Conservation (phyloP, 2,113 vertebrate genomes). For the Halichoerus grypus region DNA sequence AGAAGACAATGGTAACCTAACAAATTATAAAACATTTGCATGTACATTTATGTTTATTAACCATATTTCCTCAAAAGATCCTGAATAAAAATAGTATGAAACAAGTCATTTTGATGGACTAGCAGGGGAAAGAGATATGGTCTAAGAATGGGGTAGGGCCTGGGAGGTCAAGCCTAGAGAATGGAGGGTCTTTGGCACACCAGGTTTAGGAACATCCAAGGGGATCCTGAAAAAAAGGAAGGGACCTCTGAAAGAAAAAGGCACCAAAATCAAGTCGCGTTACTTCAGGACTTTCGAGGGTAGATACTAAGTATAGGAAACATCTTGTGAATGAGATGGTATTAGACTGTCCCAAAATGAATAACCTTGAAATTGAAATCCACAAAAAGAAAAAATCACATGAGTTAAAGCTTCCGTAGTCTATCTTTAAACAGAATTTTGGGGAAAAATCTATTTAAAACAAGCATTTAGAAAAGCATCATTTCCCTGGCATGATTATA, state of each 20-base stretch:
- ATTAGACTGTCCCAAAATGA: slow-evolving; percentile 71
- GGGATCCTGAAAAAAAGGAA: background rate
- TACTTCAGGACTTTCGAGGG: slow-evolving; percentile 39
- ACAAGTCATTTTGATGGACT: background rate
- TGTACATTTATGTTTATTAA: background rate
- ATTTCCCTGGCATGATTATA: slow-evolving; percentile 82
- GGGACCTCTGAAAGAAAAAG: background rate
- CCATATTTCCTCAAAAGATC: background rate
- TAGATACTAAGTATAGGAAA: slow-evolving; percentile 48
- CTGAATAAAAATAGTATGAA: background rate
- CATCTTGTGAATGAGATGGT: slow-evolving; percentile 61
- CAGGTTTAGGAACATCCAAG: background rate
- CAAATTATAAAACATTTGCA: slow-evolving; percentile 41
- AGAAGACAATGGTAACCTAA: background rate
- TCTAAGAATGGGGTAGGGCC: background rate
- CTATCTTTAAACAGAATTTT: slow-evolving; percentile 83
- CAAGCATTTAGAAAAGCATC: slow-evolving; percentile 74
- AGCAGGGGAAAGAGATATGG: background rate
- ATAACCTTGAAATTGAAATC: slow-evolving; percentile 71
- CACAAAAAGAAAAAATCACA: slow-evolving; percentile 73
- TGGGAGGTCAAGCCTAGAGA: background rate
- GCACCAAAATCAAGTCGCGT: background rate
- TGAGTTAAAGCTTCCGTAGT: slow-evolving; percentile 65
- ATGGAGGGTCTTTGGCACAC: background rate
- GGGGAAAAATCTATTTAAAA: slow-evolving; percentile 82